Evolutionary conservation across 2,113 vertebrate genomes (phyloP).

Genomic region (Amazona guildingii): DNA sequence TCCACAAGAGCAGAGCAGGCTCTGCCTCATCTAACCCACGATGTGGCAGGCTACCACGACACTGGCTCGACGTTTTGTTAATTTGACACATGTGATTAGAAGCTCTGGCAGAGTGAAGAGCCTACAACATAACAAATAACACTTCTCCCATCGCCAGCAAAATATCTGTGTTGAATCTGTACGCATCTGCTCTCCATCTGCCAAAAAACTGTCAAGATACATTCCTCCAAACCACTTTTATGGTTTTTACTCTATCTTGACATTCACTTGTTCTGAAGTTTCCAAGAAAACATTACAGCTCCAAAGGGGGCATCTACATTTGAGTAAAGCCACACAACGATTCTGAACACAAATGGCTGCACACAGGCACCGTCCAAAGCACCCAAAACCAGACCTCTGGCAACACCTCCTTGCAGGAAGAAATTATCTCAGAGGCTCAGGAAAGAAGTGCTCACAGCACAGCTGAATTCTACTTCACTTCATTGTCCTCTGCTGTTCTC

Average conservation of each 20-base stretch:
- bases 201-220: constrained; percentile 63
- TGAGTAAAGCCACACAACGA: background rate
- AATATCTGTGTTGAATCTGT: constrained; percentile 15
- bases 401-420: background rate
- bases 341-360: background rate
- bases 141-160: background rate
- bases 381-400: background rate
- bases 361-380: background rate
- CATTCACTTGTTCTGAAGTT: constrained; percentile 55
- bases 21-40: background rate
- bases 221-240: constrained; percentile 59
- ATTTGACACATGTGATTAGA: constrained; percentile 8
- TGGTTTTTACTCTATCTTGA: constrained; percentile 18
- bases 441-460: background rate
- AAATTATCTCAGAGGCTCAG: background rate
- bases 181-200: constrained; percentile 28
- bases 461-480: background rate
- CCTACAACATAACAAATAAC: background rate
- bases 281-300: constrained; percentile 55
- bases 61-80: background rate
- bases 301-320: background rate
- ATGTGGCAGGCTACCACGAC: background rate
- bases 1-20: background rate
- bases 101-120: constrained; percentile 45
- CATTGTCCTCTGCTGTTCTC: background rate